phyloP scores from a whole-genome alignment of 2,113 vertebrate genomes.

The Echinops telfairi region DNA sequence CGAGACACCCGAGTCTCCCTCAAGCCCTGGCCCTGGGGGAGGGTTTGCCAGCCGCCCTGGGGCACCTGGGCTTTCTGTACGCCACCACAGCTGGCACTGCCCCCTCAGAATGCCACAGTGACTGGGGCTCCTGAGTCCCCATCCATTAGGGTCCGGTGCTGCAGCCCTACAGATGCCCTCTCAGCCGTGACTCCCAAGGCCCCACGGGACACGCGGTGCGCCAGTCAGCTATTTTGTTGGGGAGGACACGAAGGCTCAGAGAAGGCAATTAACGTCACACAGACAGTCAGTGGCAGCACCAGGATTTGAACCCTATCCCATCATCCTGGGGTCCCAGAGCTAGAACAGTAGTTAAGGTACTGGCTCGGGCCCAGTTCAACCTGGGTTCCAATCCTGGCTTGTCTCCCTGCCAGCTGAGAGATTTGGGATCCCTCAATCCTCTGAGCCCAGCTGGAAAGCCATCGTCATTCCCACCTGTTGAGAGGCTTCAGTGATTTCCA shows the following conservation, averaged over 20 bases:
- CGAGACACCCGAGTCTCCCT: neutral
- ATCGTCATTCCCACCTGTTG: neutral
- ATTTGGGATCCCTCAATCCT: neutral
- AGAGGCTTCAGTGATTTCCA: too few species aligned
- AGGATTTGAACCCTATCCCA: neutral
- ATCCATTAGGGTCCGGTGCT: neutral
- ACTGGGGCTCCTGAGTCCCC: neutral
- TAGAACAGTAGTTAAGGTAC: neutral
- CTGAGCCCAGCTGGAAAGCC: neutral
- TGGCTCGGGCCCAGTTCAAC: neutral
- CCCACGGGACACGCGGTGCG: neutral
- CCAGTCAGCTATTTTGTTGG: neutral
- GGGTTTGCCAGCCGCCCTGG: too few species aligned
- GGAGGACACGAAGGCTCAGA: conserved; percentile 21
- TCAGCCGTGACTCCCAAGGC: neutral
- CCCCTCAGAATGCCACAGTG: neutral
- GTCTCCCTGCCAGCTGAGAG: conserved; percentile 2
- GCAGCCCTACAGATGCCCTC: neutral
- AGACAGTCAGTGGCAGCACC: neutral
- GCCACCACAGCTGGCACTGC: accelerated
- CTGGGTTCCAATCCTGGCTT: neutral
- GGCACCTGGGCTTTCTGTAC: neutral
- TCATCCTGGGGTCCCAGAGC: neutral
- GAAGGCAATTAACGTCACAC: neutral
- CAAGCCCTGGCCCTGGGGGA: too few species aligned